Base-by-base conservation (phyloP, 2,113 vertebrate genomes). In the Paedocypris sp. region DNA sequence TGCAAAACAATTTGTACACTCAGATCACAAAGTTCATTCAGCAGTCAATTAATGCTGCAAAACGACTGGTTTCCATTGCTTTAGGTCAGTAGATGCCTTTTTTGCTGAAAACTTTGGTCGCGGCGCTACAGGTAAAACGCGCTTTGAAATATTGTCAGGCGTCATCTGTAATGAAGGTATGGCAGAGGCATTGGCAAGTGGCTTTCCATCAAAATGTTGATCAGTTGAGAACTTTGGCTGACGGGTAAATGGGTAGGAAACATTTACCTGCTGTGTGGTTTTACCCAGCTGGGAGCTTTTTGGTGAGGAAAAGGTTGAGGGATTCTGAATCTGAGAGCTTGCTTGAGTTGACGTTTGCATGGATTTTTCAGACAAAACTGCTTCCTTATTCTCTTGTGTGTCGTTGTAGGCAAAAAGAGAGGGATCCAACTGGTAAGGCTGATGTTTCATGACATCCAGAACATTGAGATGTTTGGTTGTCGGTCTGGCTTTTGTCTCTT, bases 401-500 rank as follows among this genome's bases (percentile, higher is more conserved):
- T 87, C 83, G 36, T 87, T 88, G 73, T 95, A 96, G 57, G 84
- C 93, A 72, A 98, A 99, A 62, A 98, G 80, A 51, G 92, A 89
- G 0, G 90, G 78, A 33, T 91, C 86, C 8, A 99, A 88, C 74
- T 97, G 89, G 53, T 99, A 94, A 0, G 95, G 93, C 26, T 93
- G 89, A 70, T 97, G 93, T 72, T 96, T 96, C 93, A 98, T 96
- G 47, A 98, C 88, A 72, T 99, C 92, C 79, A 98, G 78, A 57
- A 88, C 68, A 36, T 88, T 91, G 53, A 97, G 86, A 16, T 84
- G 78, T 71, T 96, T 98, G 75, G 87, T 83, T 22, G 68, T 64
- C 8, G 85, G 73, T 86, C 91, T 82, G 32, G 73, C 39, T 72
- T 83, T 89, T 79, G 80, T 89, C 79, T 81, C 86, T 85, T 75